phyloP scores from a whole-genome alignment of 2,797 vertebrate genomes.

The Coilia nasus region DNA sequence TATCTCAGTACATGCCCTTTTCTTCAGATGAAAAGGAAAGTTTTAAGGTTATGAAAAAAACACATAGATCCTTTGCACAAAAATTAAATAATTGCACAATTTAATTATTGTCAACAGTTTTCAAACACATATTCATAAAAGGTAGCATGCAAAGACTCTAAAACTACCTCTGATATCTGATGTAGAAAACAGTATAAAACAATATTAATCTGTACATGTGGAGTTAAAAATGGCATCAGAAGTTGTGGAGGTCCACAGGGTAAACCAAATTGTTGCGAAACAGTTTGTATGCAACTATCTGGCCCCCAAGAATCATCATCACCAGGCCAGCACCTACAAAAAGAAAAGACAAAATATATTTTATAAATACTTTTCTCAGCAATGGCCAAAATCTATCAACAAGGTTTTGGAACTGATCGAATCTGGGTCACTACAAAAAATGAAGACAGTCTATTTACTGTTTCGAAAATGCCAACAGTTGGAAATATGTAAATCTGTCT shows the following conservation, averaged over 20 bases:
- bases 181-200: conserved; percentile 61
- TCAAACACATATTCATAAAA: not conserved
- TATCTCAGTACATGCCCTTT: not conserved
- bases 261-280: conserved; percentile 90
- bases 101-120: not conserved
- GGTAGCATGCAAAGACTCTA: not conserved
- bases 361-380: not conserved
- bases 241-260: conserved; percentile 77
- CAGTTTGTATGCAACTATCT: conserved; percentile 85
- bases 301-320: conserved; percentile 88
- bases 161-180: not conserved
- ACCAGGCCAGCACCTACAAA: conserved; percentile 82
- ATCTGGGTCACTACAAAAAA: not conserved
- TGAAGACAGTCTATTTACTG: not conserved
- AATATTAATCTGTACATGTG: conserved; percentile 58
- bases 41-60: no score
- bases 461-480: not conserved
- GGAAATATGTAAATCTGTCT: no score
- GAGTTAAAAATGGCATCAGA: conserved; percentile 56
- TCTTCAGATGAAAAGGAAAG: no score
- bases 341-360: not conserved
- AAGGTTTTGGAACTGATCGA: not conserved
- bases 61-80: not conserved
- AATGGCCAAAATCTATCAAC: not conserved
- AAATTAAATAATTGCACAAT: not conserved